Conservation (phyloP, 2,113 vertebrate species). For the Dipodomys merriami region DNA sequence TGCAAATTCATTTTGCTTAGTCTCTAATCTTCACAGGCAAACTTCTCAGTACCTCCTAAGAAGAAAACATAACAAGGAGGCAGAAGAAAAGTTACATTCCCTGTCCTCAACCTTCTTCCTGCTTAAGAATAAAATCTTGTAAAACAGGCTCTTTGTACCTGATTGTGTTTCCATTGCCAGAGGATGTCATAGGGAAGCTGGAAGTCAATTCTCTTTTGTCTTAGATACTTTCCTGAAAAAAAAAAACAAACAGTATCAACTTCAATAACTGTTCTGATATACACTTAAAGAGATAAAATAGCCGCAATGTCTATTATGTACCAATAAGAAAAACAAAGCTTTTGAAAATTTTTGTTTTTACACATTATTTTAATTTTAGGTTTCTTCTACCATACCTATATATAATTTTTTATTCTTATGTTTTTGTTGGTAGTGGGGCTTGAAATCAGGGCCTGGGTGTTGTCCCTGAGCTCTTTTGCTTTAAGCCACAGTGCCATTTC, state of each 20-base stretch:
- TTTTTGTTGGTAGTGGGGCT: too few relatives aligned
- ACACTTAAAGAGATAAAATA: background rate
- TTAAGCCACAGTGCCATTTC: too few relatives aligned
- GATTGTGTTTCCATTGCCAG: conserved; percentile 97
- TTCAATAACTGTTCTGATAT: conserved; percentile 37
- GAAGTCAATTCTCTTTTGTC: conserved; percentile 97
- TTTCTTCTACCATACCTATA: background rate
- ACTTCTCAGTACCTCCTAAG: conserved; percentile 2
- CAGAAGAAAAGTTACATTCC: background rate
- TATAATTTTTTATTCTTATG: background rate
- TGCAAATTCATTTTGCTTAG: conserved; percentile 69
- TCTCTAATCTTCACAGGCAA: conserved; percentile 55
- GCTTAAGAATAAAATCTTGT: background rate
- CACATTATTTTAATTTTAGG: conserved; percentile 16
- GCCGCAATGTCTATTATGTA: background rate
- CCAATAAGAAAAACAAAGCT: conserved; percentile 12
- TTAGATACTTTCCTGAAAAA: conserved; percentile 96
- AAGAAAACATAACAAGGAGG: background rate
- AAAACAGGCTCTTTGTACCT: conserved; percentile 87
- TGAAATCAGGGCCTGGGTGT: too few relatives aligned
- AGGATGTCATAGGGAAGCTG: conserved; percentile 98
- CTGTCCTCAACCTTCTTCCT: background rate
- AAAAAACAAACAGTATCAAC: conserved; percentile 62
- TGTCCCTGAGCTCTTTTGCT: too few relatives aligned
- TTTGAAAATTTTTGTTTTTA: conserved; percentile 13